Percentiles rank a stretch among this genome's conserved stretches.
These are phyloP conservation scores for Stigmatopora argus DNA, from an alignment of 2,113 vertebrate species.

Conservation along the genomic window DNA sequence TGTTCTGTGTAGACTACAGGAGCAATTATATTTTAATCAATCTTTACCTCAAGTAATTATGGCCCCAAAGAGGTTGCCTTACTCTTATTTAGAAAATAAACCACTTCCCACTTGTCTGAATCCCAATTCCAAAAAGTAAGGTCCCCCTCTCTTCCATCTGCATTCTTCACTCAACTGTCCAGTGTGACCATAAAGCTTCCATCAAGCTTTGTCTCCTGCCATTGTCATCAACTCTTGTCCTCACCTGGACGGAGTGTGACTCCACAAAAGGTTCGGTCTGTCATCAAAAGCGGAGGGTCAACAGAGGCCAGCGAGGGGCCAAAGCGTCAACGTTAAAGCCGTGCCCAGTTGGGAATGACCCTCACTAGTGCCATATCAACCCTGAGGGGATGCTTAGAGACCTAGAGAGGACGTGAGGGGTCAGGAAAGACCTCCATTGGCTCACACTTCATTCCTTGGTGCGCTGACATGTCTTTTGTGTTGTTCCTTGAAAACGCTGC, in stretches of 20 bases:
- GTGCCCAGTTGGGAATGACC: constrained; percentile 48
- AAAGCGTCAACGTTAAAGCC: constrained; percentile 38
- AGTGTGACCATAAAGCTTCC: constrained; percentile 62
- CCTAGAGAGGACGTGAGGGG: constrained; percentile 12
- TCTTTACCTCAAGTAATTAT: neutral
- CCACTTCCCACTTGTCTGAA: neutral
- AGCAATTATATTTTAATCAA: neutral
- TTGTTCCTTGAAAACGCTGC: constrained; percentile 40
- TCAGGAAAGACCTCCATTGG: constrained; percentile 42
- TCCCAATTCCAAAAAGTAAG: constrained; percentile 17
- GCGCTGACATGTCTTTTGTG: constrained; percentile 66
- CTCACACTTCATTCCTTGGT: constrained; percentile 57
- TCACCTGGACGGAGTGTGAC: constrained; percentile 68
- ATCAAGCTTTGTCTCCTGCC: constrained; percentile 61
- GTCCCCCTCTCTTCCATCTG: constrained; percentile 60
- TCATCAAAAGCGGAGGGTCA: constrained; percentile 71
- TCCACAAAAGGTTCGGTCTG: constrained; percentile 62
- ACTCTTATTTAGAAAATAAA: neutral
- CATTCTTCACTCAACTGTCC: constrained; percentile 70
- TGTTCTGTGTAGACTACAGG: neutral
- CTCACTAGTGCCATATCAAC: constrained; percentile 54
- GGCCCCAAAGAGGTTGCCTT: neutral
- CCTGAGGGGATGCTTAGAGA: constrained; percentile 47
- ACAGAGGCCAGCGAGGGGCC: constrained; percentile 44
- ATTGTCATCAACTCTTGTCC: constrained; percentile 62